These are phyloP conservation scores for Hydra vulgaris DNA, from an alignment of 30 jellyfish, hydroid and myxozoan species.

Conservation along the genomic window DNA sequence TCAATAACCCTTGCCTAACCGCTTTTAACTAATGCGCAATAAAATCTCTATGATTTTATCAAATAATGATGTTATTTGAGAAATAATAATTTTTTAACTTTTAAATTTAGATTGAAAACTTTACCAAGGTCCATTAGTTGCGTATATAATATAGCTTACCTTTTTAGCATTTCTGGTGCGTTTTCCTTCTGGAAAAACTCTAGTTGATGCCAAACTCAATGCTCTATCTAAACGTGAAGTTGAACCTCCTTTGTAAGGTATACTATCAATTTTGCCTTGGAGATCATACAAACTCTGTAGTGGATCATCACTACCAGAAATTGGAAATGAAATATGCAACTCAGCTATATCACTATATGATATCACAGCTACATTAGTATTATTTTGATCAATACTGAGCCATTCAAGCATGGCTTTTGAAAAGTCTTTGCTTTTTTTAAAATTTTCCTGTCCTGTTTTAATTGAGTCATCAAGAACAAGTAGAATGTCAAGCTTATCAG, in stretches of 20 bases:
- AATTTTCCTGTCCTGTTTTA: conserved; percentile 56
- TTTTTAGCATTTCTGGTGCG: conserved; percentile 44
- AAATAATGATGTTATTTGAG: no score
- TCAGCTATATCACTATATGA: conserved; percentile 74
- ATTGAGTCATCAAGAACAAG: conserved; percentile 71
- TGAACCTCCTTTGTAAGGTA: conserved; percentile 63
- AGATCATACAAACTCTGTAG: conserved; percentile 27
- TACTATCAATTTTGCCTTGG: conserved; percentile 35
- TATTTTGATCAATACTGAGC: conserved; percentile 33
- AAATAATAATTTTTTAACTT: no score
- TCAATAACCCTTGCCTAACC: no score
- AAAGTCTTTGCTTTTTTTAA: conserved; percentile 51
- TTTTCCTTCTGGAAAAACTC: conserved; percentile 35
- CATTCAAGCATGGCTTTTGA: conserved; percentile 46
- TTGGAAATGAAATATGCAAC: conserved; percentile 48
- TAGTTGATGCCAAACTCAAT: conserved; percentile 50
- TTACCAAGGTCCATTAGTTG: no score
- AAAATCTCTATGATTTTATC: no score
- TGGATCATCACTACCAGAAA: conserved; percentile 6
- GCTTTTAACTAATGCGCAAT: no score
- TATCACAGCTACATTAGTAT: conserved; percentile 78
- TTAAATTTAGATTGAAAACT: no score
- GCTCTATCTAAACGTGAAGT: conserved; percentile 76
- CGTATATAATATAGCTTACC: conserved; percentile 24
- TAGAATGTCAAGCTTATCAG: conserved; percentile 58